Conservation (phyloP, 1,140 invertebrate genomes). For the Yoshiicerus persimilis region DNA sequence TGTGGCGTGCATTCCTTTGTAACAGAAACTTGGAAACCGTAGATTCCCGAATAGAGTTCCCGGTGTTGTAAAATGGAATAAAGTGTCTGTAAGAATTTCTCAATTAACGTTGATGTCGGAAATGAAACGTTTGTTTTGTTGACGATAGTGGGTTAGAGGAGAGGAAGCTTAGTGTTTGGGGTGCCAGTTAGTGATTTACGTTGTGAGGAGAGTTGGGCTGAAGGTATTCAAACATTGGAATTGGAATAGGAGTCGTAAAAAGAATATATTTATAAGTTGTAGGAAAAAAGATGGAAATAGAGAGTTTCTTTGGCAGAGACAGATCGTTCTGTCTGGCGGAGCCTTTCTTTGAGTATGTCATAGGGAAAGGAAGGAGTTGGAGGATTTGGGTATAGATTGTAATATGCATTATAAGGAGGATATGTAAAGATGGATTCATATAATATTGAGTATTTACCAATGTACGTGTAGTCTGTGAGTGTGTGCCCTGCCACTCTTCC, state of each 20-base stretch:
- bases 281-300: background rate
- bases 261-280: background rate
- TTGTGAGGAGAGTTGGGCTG: too few relatives aligned
- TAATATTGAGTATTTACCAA: background rate
- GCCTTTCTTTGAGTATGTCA: background rate
- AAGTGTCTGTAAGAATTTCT: too few relatives aligned
- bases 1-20: background rate
- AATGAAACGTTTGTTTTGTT: too few relatives aligned
- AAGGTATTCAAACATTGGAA: background rate
- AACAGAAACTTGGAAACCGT: background rate
- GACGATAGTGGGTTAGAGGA: too few relatives aligned
- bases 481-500: background rate
- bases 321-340: background rate
- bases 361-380: background rate
- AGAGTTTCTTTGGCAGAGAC: background rate
- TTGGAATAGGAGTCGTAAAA: background rate
- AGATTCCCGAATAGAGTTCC: background rate
- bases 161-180: background rate
- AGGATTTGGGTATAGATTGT: background rate
- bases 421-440: background rate
- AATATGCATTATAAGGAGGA: background rate
- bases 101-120: too few relatives aligned
- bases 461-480: background rate
- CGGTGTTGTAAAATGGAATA: too few relatives aligned
- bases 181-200: background rate